Evolutionary conservation across 2,797 vertebrate genomes (phyloP), one percentile per base, ranked within the genome.

Genomic region (Sebastes trivittatus): DNA sequence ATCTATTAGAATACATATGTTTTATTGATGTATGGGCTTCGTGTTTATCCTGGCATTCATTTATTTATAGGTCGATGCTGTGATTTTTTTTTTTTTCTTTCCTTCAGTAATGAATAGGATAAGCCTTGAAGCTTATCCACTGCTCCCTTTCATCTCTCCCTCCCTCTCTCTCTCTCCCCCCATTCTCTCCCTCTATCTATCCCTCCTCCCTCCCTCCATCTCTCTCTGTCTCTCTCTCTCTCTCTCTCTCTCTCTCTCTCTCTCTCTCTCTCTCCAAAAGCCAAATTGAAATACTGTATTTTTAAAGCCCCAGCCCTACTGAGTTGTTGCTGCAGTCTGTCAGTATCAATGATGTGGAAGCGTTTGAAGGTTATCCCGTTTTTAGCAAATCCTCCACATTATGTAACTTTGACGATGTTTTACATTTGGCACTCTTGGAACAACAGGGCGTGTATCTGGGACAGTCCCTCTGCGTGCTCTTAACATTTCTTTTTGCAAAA

Each of bases 1-100:
- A 92, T 94, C 92, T 93, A 92, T 94, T 95, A 94, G 92, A 94
- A 94, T 94, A 93, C 93, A 93, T 94, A 93, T 94, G 92, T 94
- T 95, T 94, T 95, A 95, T 95, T 95, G 93, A 94, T 94, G 91
- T 91, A 91, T 90, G 88, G 86, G 89, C 92, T 89, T 62, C 83
- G 56, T 94, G 92, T 94, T 94, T 94, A 94, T 94, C 87, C 92
- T 88, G 86, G 88, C 92, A 92, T 94, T 95, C 90, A 94, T 94
- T 95, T 94, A 94, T 94, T 95, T 94, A 94, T 94, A 94, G 93
- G 90, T 92, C 86, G 89, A 92, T 90, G 86, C 92, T 91, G 93
- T 90, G 89, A 92, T 92, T 91, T 91, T 25, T 87, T 29, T 90
- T 85, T 87, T 84, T 87, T 85, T 85, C 84, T 72, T 75, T 75